Evolutionary conservation across 2,113 vertebrate species (phyloP).

Genomic region (Collichthys lucidus): DNA sequence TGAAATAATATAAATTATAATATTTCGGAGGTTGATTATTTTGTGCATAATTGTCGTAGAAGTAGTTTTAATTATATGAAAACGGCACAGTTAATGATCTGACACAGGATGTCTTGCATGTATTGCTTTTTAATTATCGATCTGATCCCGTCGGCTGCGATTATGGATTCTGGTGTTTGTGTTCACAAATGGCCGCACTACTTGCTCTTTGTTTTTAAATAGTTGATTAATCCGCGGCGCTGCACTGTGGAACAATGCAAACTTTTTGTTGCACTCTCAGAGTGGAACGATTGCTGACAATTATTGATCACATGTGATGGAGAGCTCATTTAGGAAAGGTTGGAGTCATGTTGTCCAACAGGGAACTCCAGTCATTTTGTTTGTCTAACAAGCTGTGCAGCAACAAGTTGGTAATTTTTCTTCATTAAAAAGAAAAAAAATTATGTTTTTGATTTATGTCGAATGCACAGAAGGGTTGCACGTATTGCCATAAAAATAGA

Average conservation of each 20-base stretch:
- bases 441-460: constrained; percentile 63
- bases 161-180: not conserved
- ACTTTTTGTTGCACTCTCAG: constrained; percentile 18
- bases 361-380: constrained; percentile 50
- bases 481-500: constrained; percentile 54
- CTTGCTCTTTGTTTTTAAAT: not conserved
- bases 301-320: constrained; percentile 70
- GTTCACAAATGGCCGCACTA: not conserved
- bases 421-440: constrained; percentile 73
- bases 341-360: constrained; percentile 36
- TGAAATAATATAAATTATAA: constrained; percentile 39
- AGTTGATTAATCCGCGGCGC: constrained; percentile 43
- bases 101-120: not conserved
- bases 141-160: not conserved
- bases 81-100: constrained; percentile 6
- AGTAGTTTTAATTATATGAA: constrained; percentile 5
- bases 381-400: constrained; percentile 69
- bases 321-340: constrained; percentile 64
- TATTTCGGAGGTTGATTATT: constrained; percentile 48
- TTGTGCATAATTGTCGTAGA: constrained; percentile 19
- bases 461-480: constrained; percentile 33
- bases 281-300: constrained; percentile 39
- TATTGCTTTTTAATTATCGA: not conserved
- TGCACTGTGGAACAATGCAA: constrained; percentile 9
- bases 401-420: constrained; percentile 67